phyloP scores from a whole-genome alignment of 2,888 invertebrate species.

The Ellobium chinense region DNA sequence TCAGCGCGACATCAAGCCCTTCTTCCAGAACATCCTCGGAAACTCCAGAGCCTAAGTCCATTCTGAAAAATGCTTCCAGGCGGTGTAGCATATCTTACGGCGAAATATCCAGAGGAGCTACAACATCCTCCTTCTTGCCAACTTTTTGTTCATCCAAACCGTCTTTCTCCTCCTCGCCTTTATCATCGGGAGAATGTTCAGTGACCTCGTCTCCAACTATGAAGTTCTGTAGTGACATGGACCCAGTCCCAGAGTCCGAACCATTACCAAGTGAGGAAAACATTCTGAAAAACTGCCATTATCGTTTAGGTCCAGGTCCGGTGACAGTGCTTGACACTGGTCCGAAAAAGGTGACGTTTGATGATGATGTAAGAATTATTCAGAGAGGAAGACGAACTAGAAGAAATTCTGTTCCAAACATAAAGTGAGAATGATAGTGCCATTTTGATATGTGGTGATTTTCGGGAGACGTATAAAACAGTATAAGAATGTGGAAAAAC shows the following conservation, averaged over 20 bases:
- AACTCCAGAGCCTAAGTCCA: background rate
- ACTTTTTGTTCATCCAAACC: background rate
- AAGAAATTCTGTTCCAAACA: background rate
- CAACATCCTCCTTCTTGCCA: background rate
- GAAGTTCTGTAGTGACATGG: background rate
- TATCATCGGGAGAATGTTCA: background rate
- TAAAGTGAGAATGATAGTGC: too few species aligned
- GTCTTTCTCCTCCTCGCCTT: background rate
- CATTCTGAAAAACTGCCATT: constrained; percentile 6
- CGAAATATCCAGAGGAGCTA: background rate
- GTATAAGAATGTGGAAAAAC: too few species aligned
- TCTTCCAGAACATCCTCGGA: background rate
- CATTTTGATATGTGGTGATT: too few species aligned
- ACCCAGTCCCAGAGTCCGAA: background rate
- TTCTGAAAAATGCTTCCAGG: constrained; percentile 3
- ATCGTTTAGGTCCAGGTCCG: background rate
- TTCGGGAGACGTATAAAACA: too few species aligned
- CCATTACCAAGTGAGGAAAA: background rate
- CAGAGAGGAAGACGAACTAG: too few species aligned
- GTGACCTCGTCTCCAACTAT: background rate
- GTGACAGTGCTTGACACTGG: background rate
- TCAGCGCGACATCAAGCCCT: background rate
- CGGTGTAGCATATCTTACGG: background rate
- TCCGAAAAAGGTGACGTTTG: constrained; percentile 21
- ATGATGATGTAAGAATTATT: background rate